Percentiles rank a stretch among this genome's conserved stretches.
Evolutionary conservation across 2,888 invertebrate species (phyloP).

Genomic region (Hypercompe scribonia): DNA sequence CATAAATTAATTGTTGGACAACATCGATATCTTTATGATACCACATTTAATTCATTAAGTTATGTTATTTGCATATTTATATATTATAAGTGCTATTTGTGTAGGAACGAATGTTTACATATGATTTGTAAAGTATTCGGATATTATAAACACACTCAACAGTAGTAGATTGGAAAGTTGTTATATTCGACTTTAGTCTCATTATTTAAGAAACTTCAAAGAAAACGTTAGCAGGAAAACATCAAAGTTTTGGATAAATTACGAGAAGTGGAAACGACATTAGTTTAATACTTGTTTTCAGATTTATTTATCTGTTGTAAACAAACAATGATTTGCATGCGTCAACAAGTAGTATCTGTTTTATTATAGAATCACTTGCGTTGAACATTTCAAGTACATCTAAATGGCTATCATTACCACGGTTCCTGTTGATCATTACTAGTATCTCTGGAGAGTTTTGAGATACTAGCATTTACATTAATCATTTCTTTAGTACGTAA

Average conservation of each 20-base stretch:
- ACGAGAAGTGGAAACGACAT: constrained; percentile 57
- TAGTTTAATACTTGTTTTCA: constrained; percentile 56
- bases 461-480: constrained; percentile 68
- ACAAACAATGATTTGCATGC: constrained; percentile 54
- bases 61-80: constrained; percentile 25
- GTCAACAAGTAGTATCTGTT: constrained; percentile 45
- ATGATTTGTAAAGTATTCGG: neutral
- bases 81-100: constrained; percentile 13
- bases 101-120: neutral
- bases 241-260: constrained; percentile 62
- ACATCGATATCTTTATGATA: constrained; percentile 27
- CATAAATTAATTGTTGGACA: constrained; percentile 29
- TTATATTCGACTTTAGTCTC: constrained; percentile 21
- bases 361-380: constrained; percentile 25
- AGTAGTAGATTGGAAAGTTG: neutral
- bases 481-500: constrained; percentile 51
- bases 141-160: neutral
- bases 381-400: constrained; percentile 12
- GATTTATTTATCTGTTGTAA: constrained; percentile 54
- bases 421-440: constrained; percentile 22
- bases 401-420: constrained; percentile 17
- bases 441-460: constrained; percentile 33
- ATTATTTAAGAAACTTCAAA: constrained; percentile 48
- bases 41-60: constrained; percentile 26
- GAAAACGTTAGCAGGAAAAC: constrained; percentile 56